Evolutionary conservation across 2,113 vertebrate species (phyloP).

Genomic region (Grammomys dolichurus): DNA sequence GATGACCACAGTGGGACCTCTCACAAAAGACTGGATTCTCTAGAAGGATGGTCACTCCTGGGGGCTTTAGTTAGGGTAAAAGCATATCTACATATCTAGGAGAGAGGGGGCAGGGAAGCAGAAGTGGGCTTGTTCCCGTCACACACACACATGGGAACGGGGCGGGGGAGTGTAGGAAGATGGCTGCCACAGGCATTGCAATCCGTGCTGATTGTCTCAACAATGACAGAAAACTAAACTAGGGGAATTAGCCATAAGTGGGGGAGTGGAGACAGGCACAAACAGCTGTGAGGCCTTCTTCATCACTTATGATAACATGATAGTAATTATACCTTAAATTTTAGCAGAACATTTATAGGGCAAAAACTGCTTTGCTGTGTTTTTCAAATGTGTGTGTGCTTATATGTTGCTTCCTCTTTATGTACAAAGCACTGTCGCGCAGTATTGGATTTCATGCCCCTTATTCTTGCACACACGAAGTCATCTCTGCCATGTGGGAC

Average conservation of each 20-base stretch:
- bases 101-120: not conserved
- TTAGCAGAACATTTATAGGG: slow-evolving; percentile 20
- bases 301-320: slow-evolving; percentile 59
- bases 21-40: not conserved
- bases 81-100: not conserved
- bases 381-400: slow-evolving; percentile 18
- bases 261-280: slow-evolving; percentile 33
- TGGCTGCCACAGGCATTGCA: not conserved
- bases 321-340: slow-evolving; percentile 67
- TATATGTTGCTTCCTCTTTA: not conserved
- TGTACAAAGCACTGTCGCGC: not conserved
- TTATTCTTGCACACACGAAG: not conserved
- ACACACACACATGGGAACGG: not conserved
- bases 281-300: slow-evolving; percentile 58
- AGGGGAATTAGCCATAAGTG: not conserved
- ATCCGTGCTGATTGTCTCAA: slow-evolving; percentile 8
- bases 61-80: not conserved
- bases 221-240: slow-evolving; percentile 50
- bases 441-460: not conserved
- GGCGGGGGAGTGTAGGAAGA: not conserved
- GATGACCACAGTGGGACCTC: not conserved
- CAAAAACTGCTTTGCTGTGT: not conserved
- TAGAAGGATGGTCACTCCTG: not conserved
- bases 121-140: not conserved
- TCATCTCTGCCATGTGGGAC: accelerated